Percentiles rank a stretch among this genome's conserved stretches.
These are phyloP conservation scores for Chrysaora quinquecirrha DNA, from an alignment of 30 jellyfish, hydroid and myxozoan genomes.

Conservation along the genomic window DNA sequence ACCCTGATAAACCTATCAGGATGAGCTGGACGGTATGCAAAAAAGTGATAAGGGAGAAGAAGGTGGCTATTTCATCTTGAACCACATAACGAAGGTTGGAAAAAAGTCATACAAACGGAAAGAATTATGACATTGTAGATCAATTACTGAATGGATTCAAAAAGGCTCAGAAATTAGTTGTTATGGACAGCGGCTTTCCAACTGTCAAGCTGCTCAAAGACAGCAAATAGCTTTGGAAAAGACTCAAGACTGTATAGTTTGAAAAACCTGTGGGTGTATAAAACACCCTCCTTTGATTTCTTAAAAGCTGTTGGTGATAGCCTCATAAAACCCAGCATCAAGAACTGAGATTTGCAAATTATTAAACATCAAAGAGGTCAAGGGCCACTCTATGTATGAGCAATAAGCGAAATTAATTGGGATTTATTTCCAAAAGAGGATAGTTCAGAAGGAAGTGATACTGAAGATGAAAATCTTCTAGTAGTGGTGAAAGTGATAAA, in stretches of 20 bases:
- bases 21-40: not conserved
- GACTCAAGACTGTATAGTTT: no score
- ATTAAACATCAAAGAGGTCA: conserved; percentile 8
- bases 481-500: no score
- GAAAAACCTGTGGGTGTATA: no score
- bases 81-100: no score
- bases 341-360: not conserved
- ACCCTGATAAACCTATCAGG: no score
- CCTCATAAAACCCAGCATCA: conserved; percentile 1
- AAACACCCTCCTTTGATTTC: not conserved
- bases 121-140: no score
- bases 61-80: not conserved
- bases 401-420: not conserved
- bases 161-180: not conserved
- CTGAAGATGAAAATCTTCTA: conserved; percentile 3
- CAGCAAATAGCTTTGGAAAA: not conserved
- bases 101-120: no score
- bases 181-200: no score
- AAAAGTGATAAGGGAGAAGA: not conserved
- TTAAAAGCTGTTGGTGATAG: conserved; percentile 11
- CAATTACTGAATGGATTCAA: no score
- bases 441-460: not conserved
- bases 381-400: conserved; percentile 13
- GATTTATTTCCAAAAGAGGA: conserved; percentile 4
- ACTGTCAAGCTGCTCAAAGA: no score